These are phyloP conservation scores for Periparus ater DNA, from an alignment of 2,797 vertebrate genomes.

Conservation along the genomic window DNA sequence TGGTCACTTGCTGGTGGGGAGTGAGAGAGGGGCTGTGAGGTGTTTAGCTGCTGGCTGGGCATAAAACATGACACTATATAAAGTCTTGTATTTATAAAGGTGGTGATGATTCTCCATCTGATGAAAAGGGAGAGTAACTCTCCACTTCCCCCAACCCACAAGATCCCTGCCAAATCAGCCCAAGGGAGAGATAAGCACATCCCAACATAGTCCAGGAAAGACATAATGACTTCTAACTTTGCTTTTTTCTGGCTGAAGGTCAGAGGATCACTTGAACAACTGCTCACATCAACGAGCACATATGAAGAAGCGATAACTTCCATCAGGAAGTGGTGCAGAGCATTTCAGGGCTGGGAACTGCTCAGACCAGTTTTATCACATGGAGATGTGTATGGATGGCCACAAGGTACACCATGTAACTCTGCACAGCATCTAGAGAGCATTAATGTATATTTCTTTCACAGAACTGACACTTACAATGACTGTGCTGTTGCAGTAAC, in stretches of 20 bases:
- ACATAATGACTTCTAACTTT: not conserved
- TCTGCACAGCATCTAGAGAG: rapidly evolving
- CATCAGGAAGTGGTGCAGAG: not conserved
- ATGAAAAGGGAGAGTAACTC: not conserved
- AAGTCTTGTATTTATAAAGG: not conserved
- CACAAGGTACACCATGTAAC: not conserved
- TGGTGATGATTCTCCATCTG: not conserved
- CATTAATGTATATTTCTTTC: not conserved
- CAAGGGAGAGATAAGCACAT: not conserved
- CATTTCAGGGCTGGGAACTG: not conserved
- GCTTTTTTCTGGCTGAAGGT: not conserved
- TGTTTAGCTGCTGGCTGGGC: not conserved
- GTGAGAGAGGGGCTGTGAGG: not conserved
- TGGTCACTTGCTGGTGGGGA: rapidly evolving
- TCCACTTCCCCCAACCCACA: not conserved
- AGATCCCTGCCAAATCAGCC: not conserved
- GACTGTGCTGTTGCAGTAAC: not conserved
- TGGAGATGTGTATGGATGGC: not conserved
- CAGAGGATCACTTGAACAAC: not conserved
- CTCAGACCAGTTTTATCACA: not conserved
- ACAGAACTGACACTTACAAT: not conserved
- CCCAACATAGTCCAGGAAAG: not conserved
- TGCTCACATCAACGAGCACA: not conserved
- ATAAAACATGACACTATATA: not conserved
- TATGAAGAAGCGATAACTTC: not conserved